phyloP scores from a whole-genome alignment of 1,140 invertebrate species.

The Orchesella cincta region DNA sequence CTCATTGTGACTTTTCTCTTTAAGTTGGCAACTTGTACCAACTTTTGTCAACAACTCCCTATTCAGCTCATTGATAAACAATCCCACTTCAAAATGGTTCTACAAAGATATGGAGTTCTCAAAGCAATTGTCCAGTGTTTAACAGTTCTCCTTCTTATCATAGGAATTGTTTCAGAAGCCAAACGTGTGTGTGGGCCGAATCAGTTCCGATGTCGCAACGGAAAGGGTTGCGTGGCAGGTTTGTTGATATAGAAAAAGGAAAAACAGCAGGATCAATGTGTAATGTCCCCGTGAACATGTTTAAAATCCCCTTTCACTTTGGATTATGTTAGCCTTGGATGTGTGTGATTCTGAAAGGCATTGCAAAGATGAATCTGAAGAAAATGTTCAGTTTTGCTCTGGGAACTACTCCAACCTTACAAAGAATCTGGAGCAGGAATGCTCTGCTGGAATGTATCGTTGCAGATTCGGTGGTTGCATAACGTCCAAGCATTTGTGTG shows the following conservation, averaged over 20 bases:
- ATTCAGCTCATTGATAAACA: too few relatives aligned
- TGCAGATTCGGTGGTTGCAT: constrained; percentile 43
- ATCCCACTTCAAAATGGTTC: too few relatives aligned
- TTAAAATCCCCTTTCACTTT: too few relatives aligned
- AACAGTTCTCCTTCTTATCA: background rate
- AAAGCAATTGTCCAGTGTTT: background rate
- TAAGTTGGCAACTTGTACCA: too few relatives aligned
- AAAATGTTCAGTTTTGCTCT: constrained; percentile 38
- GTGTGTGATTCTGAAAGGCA: constrained; percentile 41
- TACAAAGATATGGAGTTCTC: too few relatives aligned
- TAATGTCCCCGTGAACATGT: too few relatives aligned
- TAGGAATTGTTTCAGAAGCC: background rate
- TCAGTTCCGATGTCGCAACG: constrained; percentile 42
- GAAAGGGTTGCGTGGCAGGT: constrained; percentile 35
- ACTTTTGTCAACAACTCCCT: too few relatives aligned
- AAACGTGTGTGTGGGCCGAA: constrained; percentile 46
- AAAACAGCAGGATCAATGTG: too few relatives aligned
- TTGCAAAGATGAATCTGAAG: constrained; percentile 43
- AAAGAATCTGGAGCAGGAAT: constrained; percentile 32
- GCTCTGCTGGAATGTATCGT: constrained; percentile 42
- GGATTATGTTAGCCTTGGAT: constrained; percentile 40
- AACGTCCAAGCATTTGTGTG: constrained; percentile 36
- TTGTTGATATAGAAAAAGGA: too few relatives aligned
- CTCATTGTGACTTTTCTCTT: too few relatives aligned
- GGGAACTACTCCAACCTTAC: constrained; percentile 38